phyloP scores from a whole-genome alignment of 2,888 invertebrate genomes.

The Gonocerus acuteangulatus region DNA sequence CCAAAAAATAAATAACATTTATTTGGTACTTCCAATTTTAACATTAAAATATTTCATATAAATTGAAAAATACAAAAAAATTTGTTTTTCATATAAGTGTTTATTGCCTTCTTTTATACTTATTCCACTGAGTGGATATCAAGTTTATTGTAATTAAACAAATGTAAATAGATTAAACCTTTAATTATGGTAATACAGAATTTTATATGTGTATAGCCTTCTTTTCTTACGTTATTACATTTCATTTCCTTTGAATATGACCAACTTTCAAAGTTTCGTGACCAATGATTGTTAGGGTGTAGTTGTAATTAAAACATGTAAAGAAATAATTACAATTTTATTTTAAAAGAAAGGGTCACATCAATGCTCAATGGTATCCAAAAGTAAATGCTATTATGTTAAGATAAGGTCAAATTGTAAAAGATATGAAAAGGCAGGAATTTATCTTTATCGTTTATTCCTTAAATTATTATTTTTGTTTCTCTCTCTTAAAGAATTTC shows the following conservation, averaged over 20 bases:
- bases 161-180: too few relatives aligned
- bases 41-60: too few relatives aligned
- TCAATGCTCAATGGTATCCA: slow-evolving; percentile 17
- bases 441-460: background rate
- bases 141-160: too few relatives aligned
- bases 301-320: background rate
- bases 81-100: too few relatives aligned
- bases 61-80: too few relatives aligned
- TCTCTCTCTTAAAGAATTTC: too few relatives aligned
- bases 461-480: background rate
- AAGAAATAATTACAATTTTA: background rate
- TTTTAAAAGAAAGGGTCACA: slow-evolving; percentile 14
- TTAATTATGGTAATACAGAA: too few relatives aligned
- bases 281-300: background rate
- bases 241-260: background rate
- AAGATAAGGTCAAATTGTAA: slow-evolving; percentile 3
- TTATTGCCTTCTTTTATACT: background rate
- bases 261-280: background rate
- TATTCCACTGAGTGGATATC: background rate
- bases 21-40: too few relatives aligned
- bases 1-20: too few relatives aligned
- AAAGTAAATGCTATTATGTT: slow-evolving; percentile 14
- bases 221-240: too few relatives aligned
- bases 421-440: slow-evolving; percentile 13
- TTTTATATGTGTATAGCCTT: too few relatives aligned